Evolutionary conservation across 64 coral and sea anemone species (phyloP), one percentile per base, ranked within the genome.

Genomic region (Stichodactyla helianthus): DNA sequence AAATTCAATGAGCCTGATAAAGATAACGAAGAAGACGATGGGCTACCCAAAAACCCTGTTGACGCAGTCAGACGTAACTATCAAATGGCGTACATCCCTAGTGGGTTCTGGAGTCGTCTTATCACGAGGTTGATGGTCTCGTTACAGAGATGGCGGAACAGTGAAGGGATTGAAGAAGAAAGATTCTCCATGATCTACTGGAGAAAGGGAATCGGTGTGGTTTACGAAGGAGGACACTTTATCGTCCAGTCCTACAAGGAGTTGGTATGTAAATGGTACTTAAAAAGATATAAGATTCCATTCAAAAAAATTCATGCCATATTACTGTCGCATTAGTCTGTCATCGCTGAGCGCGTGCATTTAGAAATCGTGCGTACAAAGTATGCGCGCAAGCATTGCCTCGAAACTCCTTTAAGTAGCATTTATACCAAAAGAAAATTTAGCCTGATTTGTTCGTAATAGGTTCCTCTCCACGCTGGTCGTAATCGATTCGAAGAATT

Each of bases 41-140:
- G 51, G 1, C 6, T 53, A 12, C 78, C 78, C 52, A 81, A 81
- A 8, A 55, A 64, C 14, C 67, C 88, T 52, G 62, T 57, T 28
- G 90, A 87, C 44, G 79, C 90, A 23, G 85, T 91, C 10, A 35
- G 85, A 10, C 77, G 90, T 17, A 91, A 91, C 61, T 91, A 91
- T 16, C 77, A 99, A 87, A 99, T 99, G 93, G 87, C 85, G 18
- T 99, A 99, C 61, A 92, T 92, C 10, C 97, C 97, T 18, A 99
- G 97, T 76, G 97, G 96, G 11, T 95, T 99, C 65, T 99, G 96
- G 96, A 99, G 96, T 68, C 96, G 96, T 51, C 93, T 99, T 10
- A 94, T 99, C 28, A 94, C 96, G 74, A 86, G 96, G 82, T 93
- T 99, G 0, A 94, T 99, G 74, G 93, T 99, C n/a, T 94, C 96